These are phyloP conservation scores for Pionites leucogaster DNA, from an alignment of 2,113 vertebrate species.

Conservation along the genomic window DNA sequence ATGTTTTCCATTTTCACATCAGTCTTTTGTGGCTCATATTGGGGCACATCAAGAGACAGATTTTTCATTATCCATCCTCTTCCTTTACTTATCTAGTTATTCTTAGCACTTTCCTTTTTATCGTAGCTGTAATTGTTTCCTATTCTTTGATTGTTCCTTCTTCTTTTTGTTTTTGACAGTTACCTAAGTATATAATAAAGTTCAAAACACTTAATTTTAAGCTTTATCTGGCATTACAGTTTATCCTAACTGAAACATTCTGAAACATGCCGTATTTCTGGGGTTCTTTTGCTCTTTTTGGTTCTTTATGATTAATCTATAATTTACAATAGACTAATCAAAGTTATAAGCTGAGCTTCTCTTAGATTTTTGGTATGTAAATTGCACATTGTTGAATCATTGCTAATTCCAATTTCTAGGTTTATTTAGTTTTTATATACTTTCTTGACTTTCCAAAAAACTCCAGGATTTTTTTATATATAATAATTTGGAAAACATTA, in stretches of 20 bases:
- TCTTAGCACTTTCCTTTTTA: neutral
- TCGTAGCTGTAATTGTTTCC: neutral
- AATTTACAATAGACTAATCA: neutral
- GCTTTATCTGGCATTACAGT: neutral
- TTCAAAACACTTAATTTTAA: neutral
- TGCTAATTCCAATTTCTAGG: neutral
- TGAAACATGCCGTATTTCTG: neutral
- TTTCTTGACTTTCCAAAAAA: neutral
- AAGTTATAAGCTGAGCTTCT: neutral
- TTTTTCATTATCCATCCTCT: neutral
- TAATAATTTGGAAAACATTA: neutral
- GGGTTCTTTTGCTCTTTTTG: neutral
- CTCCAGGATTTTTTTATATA: neutral
- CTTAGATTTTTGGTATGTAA: neutral
- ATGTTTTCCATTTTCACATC: neutral
- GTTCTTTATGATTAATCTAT: neutral
- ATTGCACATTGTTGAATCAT: neutral
- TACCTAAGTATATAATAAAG: neutral
- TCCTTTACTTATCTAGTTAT: neutral
- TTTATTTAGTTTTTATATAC: neutral
- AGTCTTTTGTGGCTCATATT: neutral
- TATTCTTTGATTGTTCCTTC: neutral
- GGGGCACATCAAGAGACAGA: neutral
- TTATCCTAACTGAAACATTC: neutral
- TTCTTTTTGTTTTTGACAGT: neutral